Evolutionary conservation across 2,888 invertebrate species (phyloP).

Genomic region (Galeruca laticollis): DNA sequence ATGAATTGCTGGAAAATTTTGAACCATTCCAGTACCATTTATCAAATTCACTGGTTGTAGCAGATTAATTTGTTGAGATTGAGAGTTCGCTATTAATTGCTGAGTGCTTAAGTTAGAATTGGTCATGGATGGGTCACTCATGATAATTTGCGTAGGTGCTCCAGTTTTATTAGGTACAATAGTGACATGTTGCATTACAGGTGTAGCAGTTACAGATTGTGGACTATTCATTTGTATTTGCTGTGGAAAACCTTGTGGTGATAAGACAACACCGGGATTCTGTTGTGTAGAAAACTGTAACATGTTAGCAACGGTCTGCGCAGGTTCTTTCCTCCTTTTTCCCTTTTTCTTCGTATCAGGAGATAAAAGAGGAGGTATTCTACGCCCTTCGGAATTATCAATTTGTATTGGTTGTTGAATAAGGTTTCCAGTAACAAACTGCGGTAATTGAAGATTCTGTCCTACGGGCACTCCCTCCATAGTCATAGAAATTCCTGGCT

Average conservation of each 20-base stretch:
- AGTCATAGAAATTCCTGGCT: slow-evolving; percentile 79
- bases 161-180: slow-evolving; percentile 83
- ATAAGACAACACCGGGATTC: slow-evolving; percentile 74
- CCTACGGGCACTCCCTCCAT: slow-evolving; percentile 74
- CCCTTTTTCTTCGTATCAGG: slow-evolving; percentile 75
- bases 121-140: slow-evolving; percentile 76
- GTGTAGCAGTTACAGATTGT: slow-evolving; percentile 75
- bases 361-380: slow-evolving; percentile 69
- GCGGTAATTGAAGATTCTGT: slow-evolving; percentile 78
- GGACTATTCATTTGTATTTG: slow-evolving; percentile 81
- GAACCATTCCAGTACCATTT: slow-evolving; percentile 78
- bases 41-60: slow-evolving; percentile 86
- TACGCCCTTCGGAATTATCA: slow-evolving; percentile 70
- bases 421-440: slow-evolving; percentile 76
- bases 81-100: slow-evolving; percentile 74
- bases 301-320: slow-evolving; percentile 78
- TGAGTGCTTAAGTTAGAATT: slow-evolving; percentile 73
- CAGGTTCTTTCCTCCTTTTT: slow-evolving; percentile 80
- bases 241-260: slow-evolving; percentile 73
- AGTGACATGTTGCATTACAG: slow-evolving; percentile 81
- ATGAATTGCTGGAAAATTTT: slow-evolving; percentile 83
- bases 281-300: slow-evolving; percentile 78
- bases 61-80: slow-evolving; percentile 76
- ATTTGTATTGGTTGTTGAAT: slow-evolving; percentile 71
- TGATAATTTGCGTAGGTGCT: slow-evolving; percentile 79